Evolutionary conservation across 2,888 invertebrate species (phyloP), one percentile per base, ranked within the genome.

Genomic region (Campoplex capitator): DNA sequence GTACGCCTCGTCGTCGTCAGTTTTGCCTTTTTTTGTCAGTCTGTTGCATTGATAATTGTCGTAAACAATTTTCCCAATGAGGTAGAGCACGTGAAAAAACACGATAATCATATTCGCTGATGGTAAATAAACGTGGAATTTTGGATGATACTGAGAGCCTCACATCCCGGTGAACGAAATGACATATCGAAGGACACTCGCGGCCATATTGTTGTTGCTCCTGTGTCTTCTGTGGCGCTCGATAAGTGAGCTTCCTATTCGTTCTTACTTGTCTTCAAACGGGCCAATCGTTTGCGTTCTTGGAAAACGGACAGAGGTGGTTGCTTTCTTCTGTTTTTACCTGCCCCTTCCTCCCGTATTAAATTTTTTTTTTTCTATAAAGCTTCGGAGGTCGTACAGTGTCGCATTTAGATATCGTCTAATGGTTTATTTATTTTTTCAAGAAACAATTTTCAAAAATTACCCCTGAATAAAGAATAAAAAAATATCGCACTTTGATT

Each of bases 51-150:
- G 76, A 83, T 91, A 91, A 62, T 88, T 92, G 4, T 88, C 79
- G 82, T 92, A 92, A 7, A 93, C 87, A 67, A 90, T 91, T 82
- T 92, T 92, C 0, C 93, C 92, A 35, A 93, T 68, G 0, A 93
- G 83, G 81, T 92, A 93, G 2, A 93, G 68, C 56, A 92, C 89
- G 82, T 93, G 92, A 38, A 93, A 91, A 13, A 93, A 84, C 79
- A 92, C 91, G 78, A 93, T 89, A 51, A 93, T 91, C 93, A 93
- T 93, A 54, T 88, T 89, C 65, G 62, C n/a, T 16, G 62, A 71
- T 71, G 35, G 56, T 38, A 38, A 51, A 70, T 74, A 83, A 85
- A 67, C 75, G 65, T 74, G 11, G 65, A 56, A 38, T 81, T 67
- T 54, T 16, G 42, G 28, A 58, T 32, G 32, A 78, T 13, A 42